phyloP scores from a whole-genome alignment of 2,888 invertebrate genomes.

The Andrena haemorrhoa region DNA sequence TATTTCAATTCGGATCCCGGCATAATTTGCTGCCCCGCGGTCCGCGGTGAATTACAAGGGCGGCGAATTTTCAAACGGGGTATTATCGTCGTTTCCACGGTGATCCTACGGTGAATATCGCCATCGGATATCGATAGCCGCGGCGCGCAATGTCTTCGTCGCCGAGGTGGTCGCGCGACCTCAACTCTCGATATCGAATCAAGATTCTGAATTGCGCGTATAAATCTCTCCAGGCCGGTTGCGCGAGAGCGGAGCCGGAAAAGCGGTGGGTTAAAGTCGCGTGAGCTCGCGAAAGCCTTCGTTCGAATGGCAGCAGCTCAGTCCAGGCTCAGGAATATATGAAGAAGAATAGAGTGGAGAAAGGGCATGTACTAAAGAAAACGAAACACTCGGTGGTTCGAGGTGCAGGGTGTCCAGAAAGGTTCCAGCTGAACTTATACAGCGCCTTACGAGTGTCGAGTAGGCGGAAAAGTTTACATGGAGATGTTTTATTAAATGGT shows the following conservation, averaged over 20 bases:
- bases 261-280: conserved; percentile 52
- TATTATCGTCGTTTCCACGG: conserved; percentile 12
- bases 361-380: conserved; percentile 48
- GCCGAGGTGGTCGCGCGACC: conserved; percentile 3
- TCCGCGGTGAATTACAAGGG: conserved; percentile 21
- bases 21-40: conserved; percentile 30
- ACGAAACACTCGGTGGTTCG: conserved; percentile 44
- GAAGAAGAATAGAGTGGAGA: conserved; percentile 67
- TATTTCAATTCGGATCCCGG: conserved; percentile 40
- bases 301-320: conserved; percentile 54
- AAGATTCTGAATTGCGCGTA: conserved; percentile 54
- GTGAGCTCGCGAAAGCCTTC: conserved; percentile 45
- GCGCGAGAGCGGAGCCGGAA: conserved; percentile 22
- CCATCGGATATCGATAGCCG: conserved; percentile 34
- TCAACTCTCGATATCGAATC: conserved; percentile 33
- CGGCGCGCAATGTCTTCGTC: conserved; percentile 17
- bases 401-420: conserved; percentile 11
- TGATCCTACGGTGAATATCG: not conserved
- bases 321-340: conserved; percentile 64
- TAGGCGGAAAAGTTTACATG: no score
- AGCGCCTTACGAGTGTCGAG: no score
- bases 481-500: no score
- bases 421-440: not conserved
- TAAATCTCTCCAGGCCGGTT: conserved; percentile 49
- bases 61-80: conserved; percentile 25